A percentile compares a stretch with the other conserved stretches of the same genome.
Evolutionary conservation across 64 coral and sea anemone genomes (phyloP).

Genomic region (Anthopleura sola): DNA sequence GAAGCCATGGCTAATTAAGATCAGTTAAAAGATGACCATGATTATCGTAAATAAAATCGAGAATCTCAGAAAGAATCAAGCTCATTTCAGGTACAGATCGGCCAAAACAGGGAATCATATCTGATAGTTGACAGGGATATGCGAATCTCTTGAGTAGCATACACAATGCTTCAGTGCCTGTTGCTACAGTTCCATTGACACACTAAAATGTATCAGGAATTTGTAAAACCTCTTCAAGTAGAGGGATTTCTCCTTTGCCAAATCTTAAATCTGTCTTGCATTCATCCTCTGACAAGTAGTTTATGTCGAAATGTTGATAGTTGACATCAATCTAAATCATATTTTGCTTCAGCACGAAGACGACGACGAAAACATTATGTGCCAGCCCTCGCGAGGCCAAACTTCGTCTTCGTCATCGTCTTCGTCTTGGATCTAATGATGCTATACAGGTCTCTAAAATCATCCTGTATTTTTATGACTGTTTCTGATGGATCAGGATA

Average conservation of each 20-base stretch:
- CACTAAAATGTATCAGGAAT: slow-evolving; percentile 41
- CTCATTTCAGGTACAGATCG: slow-evolving; percentile 45
- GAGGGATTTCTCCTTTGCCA: slow-evolving; percentile 40
- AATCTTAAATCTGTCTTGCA: slow-evolving; percentile 45
- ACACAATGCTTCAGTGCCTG: slow-evolving; percentile 22
- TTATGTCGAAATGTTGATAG: slow-evolving; percentile 36
- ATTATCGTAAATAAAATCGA: not conserved
- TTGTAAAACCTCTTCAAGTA: slow-evolving; percentile 29
- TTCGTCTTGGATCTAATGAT: slow-evolving; percentile 6
- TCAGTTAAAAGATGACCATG: slow-evolving; percentile 30
- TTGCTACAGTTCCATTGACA: slow-evolving; percentile 5
- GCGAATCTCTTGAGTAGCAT: not conserved
- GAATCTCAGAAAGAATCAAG: slow-evolving; percentile 36
- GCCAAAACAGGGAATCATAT: slow-evolving; percentile 36
- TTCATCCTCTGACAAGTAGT: slow-evolving; percentile 46
- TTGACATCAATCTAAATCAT: slow-evolving; percentile 4
- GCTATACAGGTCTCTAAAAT: no score
- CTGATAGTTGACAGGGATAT: slow-evolving; percentile 13
- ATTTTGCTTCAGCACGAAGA: slow-evolving; percentile 1
- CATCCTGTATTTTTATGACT: not conserved
- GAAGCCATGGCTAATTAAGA: slow-evolving; percentile 29
- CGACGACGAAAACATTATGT: not conserved
- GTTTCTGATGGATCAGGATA: not conserved
- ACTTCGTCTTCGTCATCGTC: slow-evolving; percentile 33
- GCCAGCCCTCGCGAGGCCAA: slow-evolving; percentile 19